A percentile compares a stretch with the other conserved stretches of the same genome.
phyloP scores from a whole-genome alignment of 2,888 invertebrate genomes.

The Phalangium opilio region DNA sequence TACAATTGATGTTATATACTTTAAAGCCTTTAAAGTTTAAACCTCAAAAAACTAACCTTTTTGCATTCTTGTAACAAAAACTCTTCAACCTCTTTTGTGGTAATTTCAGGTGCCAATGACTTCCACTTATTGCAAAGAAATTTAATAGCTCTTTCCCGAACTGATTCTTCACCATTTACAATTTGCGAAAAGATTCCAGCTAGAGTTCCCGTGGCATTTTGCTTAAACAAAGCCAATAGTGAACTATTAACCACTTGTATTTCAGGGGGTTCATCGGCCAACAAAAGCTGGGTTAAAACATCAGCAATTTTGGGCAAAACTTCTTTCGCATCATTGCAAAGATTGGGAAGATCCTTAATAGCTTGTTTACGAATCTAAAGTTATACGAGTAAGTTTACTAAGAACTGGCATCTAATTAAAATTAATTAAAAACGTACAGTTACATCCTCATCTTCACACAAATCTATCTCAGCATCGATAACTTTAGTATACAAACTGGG shows the following conservation, averaged over 20 bases:
- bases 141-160: slow-evolving; percentile 71
- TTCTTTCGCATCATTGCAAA: slow-evolving; percentile 71
- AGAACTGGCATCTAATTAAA: no score
- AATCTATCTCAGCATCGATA: slow-evolving; percentile 77
- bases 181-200: slow-evolving; percentile 54
- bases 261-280: slow-evolving; percentile 70
- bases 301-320: slow-evolving; percentile 75
- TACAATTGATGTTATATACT: no score
- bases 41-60: no score
- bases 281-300: slow-evolving; percentile 75
- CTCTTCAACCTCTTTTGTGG: slow-evolving; percentile 72
- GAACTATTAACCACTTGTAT: slow-evolving; percentile 68
- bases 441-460: slow-evolving; percentile 87
- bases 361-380: slow-evolving; percentile 45
- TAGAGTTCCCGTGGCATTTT: slow-evolving; percentile 46
- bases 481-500: slow-evolving; percentile 70
- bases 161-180: slow-evolving; percentile 43
- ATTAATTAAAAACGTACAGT: slow-evolving; percentile 1
- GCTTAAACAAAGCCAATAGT: slow-evolving; percentile 56
- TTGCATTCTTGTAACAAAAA: slow-evolving; percentile 65
- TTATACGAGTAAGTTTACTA: no score
- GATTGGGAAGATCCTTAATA: slow-evolving; percentile 69
- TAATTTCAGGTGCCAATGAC: slow-evolving; percentile 54
- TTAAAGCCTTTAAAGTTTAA: no score
- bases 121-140: slow-evolving; percentile 72